These are phyloP conservation scores for Ceratina calcarata DNA, from an alignment of 1,140 invertebrate genomes.

Conservation along the genomic window DNA sequence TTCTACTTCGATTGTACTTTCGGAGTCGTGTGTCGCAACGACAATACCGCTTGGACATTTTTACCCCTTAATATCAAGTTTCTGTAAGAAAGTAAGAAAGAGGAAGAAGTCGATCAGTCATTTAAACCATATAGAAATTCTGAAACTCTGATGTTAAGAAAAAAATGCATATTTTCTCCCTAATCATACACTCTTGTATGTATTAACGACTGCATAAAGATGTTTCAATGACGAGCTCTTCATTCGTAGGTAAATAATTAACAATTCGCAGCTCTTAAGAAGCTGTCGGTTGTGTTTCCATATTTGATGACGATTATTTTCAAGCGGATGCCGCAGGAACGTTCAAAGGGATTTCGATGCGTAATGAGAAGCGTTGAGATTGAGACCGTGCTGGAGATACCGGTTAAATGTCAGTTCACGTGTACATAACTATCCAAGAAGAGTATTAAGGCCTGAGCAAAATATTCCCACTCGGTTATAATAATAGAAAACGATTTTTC, in stretches of 20 bases:
- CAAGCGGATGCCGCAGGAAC: neutral
- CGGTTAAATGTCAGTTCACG: slow-evolving; percentile 43
- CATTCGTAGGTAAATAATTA: neutral
- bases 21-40: too few relatives aligned
- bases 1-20: too few relatives aligned
- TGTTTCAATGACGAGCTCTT: neutral
- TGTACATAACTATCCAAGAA: neutral
- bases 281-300: neutral
- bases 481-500: neutral
- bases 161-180: too few relatives aligned
- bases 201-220: slow-evolving; percentile 7
- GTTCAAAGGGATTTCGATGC: slow-evolving; percentile 21
- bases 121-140: too few relatives aligned
- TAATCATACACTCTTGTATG: neutral
- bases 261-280: slow-evolving; percentile 15
- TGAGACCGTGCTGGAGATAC: slow-evolving; percentile 5
- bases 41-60: too few relatives aligned
- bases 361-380: neutral
- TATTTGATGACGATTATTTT: slow-evolving; percentile 1
- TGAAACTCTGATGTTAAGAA: too few relatives aligned
- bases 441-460: neutral
- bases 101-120: too few relatives aligned
- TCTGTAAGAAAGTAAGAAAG: neutral
- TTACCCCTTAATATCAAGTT: too few relatives aligned
- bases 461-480: neutral